Evolutionary conservation across 1,140 invertebrate species (phyloP).

Genomic region (Procambarus virginalis): DNA sequence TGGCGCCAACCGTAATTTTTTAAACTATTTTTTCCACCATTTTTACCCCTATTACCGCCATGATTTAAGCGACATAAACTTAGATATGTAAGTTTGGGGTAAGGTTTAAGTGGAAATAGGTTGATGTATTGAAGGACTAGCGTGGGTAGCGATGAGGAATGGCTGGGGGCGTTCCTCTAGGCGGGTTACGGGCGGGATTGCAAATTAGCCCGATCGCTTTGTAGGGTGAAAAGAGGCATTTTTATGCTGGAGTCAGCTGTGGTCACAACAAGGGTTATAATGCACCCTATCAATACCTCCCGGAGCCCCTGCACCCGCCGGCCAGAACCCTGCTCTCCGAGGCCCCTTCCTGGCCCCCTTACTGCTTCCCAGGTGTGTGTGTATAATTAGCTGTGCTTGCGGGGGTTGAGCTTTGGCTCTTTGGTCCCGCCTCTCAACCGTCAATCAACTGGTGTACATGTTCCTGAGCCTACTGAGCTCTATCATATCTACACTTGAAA

Average conservation of each 20-base stretch:
- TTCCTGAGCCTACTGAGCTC: too few relatives aligned
- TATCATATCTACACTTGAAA: too few relatives aligned
- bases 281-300: slow-evolving; percentile 57
- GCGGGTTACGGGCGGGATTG: slow-evolving; percentile 51
- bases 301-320: slow-evolving; percentile 48
- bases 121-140: not conserved
- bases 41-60: not conserved
- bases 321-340: slow-evolving; percentile 35
- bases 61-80: not conserved
- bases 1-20: not conserved
- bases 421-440: too few relatives aligned
- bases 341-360: too few relatives aligned
- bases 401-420: too few relatives aligned
- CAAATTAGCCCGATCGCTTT: slow-evolving; percentile 67
- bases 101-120: too few relatives aligned
- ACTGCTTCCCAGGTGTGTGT: too few relatives aligned
- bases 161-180: slow-evolving; percentile 11
- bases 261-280: slow-evolving; percentile 64
- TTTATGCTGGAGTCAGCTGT: slow-evolving; percentile 66
- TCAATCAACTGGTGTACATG: too few relatives aligned
- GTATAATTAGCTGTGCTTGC: too few relatives aligned
- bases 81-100: not conserved
- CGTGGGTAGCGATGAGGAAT: not conserved
- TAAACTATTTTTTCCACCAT: not conserved
- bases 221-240: slow-evolving; percentile 65